A percentile compares a stretch with the other conserved stretches of the same genome.
phyloP scores from a whole-genome alignment of 2,888 invertebrate genomes.

The Ormyrus thymus region DNA sequence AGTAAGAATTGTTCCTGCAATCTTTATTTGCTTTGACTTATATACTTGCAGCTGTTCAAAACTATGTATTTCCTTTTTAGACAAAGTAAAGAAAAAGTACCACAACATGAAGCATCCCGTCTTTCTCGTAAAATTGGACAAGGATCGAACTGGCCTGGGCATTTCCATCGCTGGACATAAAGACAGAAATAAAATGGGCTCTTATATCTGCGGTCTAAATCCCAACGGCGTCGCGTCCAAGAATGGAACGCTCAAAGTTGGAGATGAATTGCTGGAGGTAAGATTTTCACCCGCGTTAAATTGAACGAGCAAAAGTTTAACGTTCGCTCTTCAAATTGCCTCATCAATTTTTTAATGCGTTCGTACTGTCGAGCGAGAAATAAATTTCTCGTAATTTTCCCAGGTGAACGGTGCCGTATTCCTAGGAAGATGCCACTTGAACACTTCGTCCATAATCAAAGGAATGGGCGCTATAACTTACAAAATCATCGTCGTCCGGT shows the following conservation, averaged over 20 bases:
- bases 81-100: constrained; percentile 95
- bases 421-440: constrained; percentile 95
- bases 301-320: background rate
- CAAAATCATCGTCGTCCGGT: constrained; percentile 92
- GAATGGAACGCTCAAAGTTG: constrained; percentile 86
- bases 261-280: constrained; percentile 97
- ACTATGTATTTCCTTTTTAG: constrained; percentile 76
- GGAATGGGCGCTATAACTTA: constrained; percentile 88
- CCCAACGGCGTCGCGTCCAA: constrained; percentile 88
- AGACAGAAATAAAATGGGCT: constrained; percentile 95
- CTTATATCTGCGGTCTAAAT: constrained; percentile 96
- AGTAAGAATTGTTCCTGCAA: constrained; percentile 80
- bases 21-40: background rate
- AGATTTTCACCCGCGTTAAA: constrained; percentile 43
- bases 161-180: constrained; percentile 95
- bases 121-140: constrained; percentile 85
- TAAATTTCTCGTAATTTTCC: constrained; percentile 60
- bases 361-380: background rate
- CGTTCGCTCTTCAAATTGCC: too few relatives aligned
- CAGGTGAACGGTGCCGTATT: constrained; percentile 96
- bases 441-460: constrained; percentile 97
- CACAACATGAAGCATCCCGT: constrained; percentile 84
- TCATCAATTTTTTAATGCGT: background rate
- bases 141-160: constrained; percentile 87
- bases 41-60: background rate